Base-by-base conservation (phyloP, 2,797 vertebrate genomes). In the Myotis findleyi region DNA sequence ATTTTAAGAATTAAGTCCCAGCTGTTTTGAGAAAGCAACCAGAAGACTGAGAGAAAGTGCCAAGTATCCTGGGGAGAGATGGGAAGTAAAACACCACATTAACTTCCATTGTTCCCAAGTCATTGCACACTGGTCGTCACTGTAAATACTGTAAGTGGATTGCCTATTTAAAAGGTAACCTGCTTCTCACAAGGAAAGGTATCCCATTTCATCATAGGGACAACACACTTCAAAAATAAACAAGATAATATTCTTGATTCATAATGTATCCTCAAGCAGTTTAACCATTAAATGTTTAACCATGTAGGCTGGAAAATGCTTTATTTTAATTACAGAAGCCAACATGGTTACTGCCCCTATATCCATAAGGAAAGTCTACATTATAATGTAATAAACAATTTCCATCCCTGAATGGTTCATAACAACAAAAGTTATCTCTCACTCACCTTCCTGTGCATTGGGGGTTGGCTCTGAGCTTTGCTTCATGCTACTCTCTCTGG, bases 1-100 rank as follows among this genome's bases (percentile, higher is more conserved):
- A 88, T 85, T 97, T 95, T 85, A 84, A 95, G 89, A 94, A 95
- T 96, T 95, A 96, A 97, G 92, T 95, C 90, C 97, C 96, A 96
- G 95, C 94, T 97, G 94, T 96, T 97, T 93, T 77, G 68, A 93
- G 85, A 96, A 96, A 97, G 85, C 53, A 95, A 93, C 77, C 77
- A 96, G 75, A 97, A 97, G 92, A 96, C 18, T 71, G 66, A 97
- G 93, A 95, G 79, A 81, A 89, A 91, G 18, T 97, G 93, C 82
- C 86, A 94, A 90, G 88, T 18, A 77, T 95, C 97, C 95, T 44
- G 73, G 90, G 68, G 96, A 96, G 94, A 97, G 82, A 87, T 21
- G 76, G 84, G 33, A n/a, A 93, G 69, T 77, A 81, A 96, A 96
- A 69, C 86, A 66, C 33, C 36, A 69, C 79, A 92, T 96, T 95